Conservation (phyloP, 2,797 vertebrate species). For the Bradypodion ventrale region DNA sequence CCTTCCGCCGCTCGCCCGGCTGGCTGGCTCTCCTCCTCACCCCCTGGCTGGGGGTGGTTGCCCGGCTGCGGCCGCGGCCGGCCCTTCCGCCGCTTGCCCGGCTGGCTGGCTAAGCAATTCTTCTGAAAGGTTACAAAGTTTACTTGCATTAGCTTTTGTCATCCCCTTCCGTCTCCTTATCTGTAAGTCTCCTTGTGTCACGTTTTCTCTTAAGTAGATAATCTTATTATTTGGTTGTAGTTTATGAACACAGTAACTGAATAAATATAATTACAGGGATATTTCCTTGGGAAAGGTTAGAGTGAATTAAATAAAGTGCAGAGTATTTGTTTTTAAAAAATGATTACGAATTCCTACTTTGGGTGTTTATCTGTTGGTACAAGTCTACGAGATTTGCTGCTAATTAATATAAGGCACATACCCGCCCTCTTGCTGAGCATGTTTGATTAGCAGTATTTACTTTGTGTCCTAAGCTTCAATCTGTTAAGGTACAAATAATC, state of each 20-base stretch:
- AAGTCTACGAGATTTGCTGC: constrained; percentile 38
- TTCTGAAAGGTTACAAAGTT: background rate
- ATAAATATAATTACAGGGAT: constrained; percentile 57
- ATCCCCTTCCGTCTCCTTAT: background rate
- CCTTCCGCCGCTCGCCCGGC: no score
- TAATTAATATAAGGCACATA: constrained; percentile 57
- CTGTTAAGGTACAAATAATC: constrained; percentile 45
- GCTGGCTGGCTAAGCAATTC: no score
- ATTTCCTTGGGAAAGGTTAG: constrained; percentile 37
- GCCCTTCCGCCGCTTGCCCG: no score
- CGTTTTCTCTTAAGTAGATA: accelerated
- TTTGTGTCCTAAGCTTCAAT: constrained; percentile 46
- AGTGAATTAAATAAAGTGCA: constrained; percentile 43
- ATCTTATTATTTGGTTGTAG: background rate
- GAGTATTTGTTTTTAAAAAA: constrained; percentile 37
- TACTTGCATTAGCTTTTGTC: background rate
- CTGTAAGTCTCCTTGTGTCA: background rate
- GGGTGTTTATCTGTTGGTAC: constrained; percentile 32
- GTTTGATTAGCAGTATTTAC: constrained; percentile 58
- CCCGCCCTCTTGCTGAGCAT: constrained; percentile 53
- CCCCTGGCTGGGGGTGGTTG: no score
- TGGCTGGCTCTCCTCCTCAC: no score
- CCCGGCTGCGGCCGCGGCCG: no score
- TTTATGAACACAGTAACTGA: constrained; percentile 36
- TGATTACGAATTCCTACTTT: constrained; percentile 25